Conservation (phyloP, 2,113 vertebrate species). For the Thamnophis sirtalis region DNA sequence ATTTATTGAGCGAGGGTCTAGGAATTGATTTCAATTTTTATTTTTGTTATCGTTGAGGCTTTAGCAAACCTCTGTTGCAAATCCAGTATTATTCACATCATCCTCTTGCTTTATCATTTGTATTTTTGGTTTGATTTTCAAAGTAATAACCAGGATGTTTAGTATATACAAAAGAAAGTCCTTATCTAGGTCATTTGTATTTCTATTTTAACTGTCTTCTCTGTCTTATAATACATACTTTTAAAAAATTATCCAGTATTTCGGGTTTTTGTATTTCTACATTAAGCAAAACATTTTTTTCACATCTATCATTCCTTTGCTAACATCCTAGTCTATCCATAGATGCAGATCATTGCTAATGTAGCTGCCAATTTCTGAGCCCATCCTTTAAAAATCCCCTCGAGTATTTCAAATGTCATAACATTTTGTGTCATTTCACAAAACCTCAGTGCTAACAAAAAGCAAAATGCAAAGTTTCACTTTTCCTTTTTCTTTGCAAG, state of each 20-base stretch:
- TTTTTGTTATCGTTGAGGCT: too few species aligned
- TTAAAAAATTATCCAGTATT: neutral
- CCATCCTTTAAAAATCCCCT: neutral
- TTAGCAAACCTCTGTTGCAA: too few species aligned
- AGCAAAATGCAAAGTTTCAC: neutral
- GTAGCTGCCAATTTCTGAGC: neutral
- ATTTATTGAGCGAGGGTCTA: too few species aligned
- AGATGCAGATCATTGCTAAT: neutral
- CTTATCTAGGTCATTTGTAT: neutral
- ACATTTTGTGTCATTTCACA: neutral
- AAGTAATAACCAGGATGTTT: neutral
- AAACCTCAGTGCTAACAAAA: neutral
- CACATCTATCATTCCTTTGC: neutral
- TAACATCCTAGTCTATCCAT: neutral
- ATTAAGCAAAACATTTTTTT: neutral
- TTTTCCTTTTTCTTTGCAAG: neutral
- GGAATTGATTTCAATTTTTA: too few species aligned
- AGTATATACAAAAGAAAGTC: neutral
- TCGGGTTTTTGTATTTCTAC: neutral
- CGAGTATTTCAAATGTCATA: neutral
- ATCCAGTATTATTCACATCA: too few species aligned
- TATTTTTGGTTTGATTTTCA: neutral
- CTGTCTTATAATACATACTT: neutral
- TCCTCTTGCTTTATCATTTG: neutral
- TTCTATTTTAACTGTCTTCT: neutral